Percentiles rank a stretch among this genome's conserved stretches.
Evolutionary conservation across 2,113 vertebrate species (phyloP).

Genomic region (Dasyprocta punctata): DNA sequence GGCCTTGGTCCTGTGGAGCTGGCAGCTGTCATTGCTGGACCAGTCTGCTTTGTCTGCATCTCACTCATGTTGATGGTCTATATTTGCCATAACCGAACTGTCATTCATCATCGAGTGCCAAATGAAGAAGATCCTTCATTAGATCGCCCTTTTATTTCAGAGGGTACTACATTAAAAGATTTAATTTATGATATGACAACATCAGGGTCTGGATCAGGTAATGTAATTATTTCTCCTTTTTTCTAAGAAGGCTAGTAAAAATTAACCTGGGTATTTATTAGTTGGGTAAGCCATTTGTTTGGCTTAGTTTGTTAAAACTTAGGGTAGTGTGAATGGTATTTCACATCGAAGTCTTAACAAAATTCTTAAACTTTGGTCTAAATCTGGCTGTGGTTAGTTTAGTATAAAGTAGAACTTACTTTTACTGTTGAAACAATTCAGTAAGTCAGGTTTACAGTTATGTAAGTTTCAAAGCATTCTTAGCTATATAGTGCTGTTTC

Average conservation of each 20-base stretch:
- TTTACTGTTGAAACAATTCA: conserved; percentile 15
- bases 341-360: neutral
- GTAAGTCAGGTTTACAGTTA: neutral
- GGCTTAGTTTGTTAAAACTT: conserved; percentile 41
- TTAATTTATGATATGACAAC: conserved; percentile 99
- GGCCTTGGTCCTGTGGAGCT: conserved; percentile 94
- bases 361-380: neutral
- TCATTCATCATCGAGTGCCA: conserved; percentile 96
- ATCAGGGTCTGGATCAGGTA: conserved; percentile 98
- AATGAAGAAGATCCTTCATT: conserved; percentile 96
- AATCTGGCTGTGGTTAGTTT: neutral
- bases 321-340: neutral
- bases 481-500: neutral
- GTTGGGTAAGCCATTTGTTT: neutral
- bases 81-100: conserved; percentile 94
- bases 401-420: neutral
- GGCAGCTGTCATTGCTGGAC: conserved; percentile 95
- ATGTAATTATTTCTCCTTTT: conserved; percentile 43
- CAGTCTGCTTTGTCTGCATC: conserved; percentile 97
- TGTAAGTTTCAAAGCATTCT: conserved; percentile 34
- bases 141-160: conserved; percentile 97
- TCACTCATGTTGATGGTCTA: conserved; percentile 95
- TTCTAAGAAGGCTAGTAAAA: conserved; percentile 30
- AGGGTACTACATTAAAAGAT: conserved; percentile 97
- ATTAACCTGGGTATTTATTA: neutral